These are phyloP conservation scores for Cardinalis cardinalis DNA, from an alignment of 2,113 vertebrate genomes.

Conservation along the genomic window DNA sequence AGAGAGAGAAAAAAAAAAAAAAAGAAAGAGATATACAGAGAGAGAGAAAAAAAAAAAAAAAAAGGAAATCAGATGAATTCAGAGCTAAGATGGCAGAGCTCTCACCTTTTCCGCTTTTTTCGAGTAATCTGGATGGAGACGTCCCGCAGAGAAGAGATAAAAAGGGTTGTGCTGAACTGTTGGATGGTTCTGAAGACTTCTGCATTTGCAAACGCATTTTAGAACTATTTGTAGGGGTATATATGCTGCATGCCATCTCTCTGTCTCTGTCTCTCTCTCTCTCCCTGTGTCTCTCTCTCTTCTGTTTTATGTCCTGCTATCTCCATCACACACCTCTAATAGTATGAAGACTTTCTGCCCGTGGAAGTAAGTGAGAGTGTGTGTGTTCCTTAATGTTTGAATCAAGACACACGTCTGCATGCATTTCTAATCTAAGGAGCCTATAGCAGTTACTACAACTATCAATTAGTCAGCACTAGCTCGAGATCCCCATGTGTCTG, in stretches of 20 bases:
- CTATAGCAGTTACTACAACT: slow-evolving; percentile 69
- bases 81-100: slow-evolving; percentile 73
- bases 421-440: slow-evolving; percentile 69
- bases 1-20: background rate
- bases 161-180: slow-evolving; percentile 72
- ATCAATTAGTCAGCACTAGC: slow-evolving; percentile 76
- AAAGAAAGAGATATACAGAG: background rate
- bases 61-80: slow-evolving; percentile 70
- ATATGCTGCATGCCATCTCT: slow-evolving; percentile 67
- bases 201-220: slow-evolving; percentile 71
- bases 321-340: slow-evolving; percentile 68
- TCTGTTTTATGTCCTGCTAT: slow-evolving; percentile 70
- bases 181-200: slow-evolving; percentile 72
- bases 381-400: slow-evolving; percentile 63
- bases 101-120: slow-evolving; percentile 74
- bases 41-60: background rate
- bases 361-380: slow-evolving; percentile 66
- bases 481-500: slow-evolving; percentile 54
- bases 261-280: slow-evolving; percentile 60
- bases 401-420: slow-evolving; percentile 66
- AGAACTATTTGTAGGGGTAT: slow-evolving; percentile 71
- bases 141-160: slow-evolving; percentile 73
- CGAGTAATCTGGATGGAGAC: slow-evolving; percentile 70
- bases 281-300: slow-evolving; percentile 55
- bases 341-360: slow-evolving; percentile 70